Conservation (phyloP, 2,113 vertebrate genomes). For the Barnardius zonarius region DNA sequence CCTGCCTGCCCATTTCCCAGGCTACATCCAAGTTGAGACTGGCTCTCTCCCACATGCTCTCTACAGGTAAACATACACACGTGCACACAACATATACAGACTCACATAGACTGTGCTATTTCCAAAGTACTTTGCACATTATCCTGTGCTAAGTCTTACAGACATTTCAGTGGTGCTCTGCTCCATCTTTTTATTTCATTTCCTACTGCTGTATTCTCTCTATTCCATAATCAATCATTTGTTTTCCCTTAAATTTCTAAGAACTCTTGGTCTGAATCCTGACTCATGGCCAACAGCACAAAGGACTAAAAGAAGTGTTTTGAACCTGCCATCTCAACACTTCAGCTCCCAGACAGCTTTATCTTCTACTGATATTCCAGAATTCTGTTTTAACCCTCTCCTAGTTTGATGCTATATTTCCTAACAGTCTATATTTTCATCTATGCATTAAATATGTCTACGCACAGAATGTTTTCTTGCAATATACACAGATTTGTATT, state of each 20-base stretch:
- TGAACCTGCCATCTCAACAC: background rate
- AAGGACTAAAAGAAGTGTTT: background rate
- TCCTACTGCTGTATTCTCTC: background rate
- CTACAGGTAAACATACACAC: accelerated
- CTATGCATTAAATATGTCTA: background rate
- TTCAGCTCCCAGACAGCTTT: background rate
- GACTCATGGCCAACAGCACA: background rate
- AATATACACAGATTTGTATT: background rate
- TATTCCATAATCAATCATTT: background rate
- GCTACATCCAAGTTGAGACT: background rate
- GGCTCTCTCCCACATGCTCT: background rate
- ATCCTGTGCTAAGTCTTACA: background rate
- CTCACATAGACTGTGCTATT: background rate
- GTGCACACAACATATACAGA: accelerated
- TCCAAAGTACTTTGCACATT: background rate
- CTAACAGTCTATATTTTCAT: background rate
- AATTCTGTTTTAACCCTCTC: background rate
- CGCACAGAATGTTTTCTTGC: background rate
- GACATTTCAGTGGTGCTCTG: background rate
- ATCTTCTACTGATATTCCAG: background rate
- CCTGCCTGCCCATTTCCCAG: background rate
- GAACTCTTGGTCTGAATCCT: background rate
- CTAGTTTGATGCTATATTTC: background rate
- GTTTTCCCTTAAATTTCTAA: background rate
- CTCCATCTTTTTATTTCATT: background rate